Percentiles rank a stretch among this genome's conserved stretches.
Evolutionary conservation across 2,797 vertebrate genomes (phyloP).

Genomic region (Onychomys torridus): DNA sequence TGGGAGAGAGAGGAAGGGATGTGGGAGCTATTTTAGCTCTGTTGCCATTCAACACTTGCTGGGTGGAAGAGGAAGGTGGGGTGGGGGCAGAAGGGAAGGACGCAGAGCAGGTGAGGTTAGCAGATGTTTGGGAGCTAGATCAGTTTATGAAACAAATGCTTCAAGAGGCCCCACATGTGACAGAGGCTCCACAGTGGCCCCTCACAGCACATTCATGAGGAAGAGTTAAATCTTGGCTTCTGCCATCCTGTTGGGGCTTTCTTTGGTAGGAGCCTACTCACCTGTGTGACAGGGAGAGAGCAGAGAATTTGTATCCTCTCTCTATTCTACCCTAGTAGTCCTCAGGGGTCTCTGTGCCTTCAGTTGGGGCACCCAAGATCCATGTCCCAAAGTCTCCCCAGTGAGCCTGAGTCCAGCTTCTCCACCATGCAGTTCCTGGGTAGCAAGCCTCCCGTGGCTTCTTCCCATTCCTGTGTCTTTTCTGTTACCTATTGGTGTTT

Average conservation of each 20-base stretch:
- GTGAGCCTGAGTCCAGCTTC: background rate
- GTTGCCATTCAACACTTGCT: background rate
- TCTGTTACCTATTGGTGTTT: too few relatives aligned
- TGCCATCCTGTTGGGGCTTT: background rate
- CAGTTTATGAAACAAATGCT: background rate
- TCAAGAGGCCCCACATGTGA: accelerated
- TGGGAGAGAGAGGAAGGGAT: conserved; percentile 31
- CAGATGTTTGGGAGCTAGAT: background rate
- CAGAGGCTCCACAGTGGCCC: background rate
- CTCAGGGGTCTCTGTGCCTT: background rate
- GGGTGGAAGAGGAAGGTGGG: conserved; percentile 38
- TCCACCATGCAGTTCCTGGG: background rate
- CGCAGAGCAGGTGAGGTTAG: background rate
- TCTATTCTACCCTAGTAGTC: background rate
- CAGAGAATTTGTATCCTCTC: background rate
- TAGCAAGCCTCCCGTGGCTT: background rate
- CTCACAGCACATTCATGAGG: too few relatives aligned
- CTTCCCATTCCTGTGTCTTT: background rate
- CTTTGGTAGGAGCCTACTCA: background rate
- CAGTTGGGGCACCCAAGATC: background rate
- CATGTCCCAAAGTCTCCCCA: background rate
- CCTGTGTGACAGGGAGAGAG: background rate
- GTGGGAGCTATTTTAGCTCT: background rate
- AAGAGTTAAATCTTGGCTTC: background rate
- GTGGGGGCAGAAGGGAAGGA: background rate